These are phyloP conservation scores for Anguilla marmorata DNA, from an alignment of 2,797 vertebrate genomes.

Conservation along the genomic window DNA sequence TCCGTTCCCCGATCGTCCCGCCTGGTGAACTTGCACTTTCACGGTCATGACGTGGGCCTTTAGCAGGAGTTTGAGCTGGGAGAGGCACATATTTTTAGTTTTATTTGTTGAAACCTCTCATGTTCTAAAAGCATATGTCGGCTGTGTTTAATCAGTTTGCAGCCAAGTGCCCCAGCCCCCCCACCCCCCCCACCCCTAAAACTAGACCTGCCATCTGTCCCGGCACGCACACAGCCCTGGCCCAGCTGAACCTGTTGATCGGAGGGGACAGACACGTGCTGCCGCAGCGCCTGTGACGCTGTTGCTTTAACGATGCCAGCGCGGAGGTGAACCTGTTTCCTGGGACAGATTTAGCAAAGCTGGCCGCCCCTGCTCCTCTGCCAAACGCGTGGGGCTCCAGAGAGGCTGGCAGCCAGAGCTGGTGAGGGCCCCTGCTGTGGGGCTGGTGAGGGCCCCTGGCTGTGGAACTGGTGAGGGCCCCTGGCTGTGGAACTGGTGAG, in stretches of 20 bases:
- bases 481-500: no score
- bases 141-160: not conserved
- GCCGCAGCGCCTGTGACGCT: not conserved
- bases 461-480: no score
- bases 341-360: not conserved
- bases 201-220: not conserved
- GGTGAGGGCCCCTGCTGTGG: no score
- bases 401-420: conserved; percentile 43
- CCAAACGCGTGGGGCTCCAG: not conserved
- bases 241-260: not conserved
- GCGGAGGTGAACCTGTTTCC: not conserved
- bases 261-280: not conserved
- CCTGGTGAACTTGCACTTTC: not conserved
- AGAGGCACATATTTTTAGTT: not conserved
- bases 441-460: no score
- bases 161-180: not conserved
- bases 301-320: not conserved
- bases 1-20: not conserved
- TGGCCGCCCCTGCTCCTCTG: no score
- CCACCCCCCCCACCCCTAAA: not conserved
- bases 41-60: not conserved
- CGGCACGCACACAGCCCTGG: not conserved
- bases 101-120: not conserved
- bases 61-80: not conserved
- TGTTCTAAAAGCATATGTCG: no score